phyloP scores from a whole-genome alignment of 2,113 vertebrate genomes.

The Octodon degus region DNA sequence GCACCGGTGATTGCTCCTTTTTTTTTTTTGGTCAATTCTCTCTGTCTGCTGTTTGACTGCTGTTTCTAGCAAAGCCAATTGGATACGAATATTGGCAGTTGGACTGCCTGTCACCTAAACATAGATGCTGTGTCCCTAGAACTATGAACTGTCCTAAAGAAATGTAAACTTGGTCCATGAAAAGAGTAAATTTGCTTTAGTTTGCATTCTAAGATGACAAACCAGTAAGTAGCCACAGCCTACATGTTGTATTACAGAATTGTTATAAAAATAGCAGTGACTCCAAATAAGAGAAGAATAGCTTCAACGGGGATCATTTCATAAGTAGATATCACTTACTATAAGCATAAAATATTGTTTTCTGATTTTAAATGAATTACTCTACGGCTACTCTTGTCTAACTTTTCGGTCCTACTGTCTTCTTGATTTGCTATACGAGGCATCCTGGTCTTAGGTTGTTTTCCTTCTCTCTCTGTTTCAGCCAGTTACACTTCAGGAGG shows the following conservation, averaged over 20 bases:
- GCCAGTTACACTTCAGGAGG: background rate
- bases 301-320: background rate
- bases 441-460: background rate
- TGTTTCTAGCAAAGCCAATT: background rate
- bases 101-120: background rate
- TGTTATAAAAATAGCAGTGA: background rate
- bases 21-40: background rate
- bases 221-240: background rate
- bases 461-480: background rate
- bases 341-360: background rate
- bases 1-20: background rate
- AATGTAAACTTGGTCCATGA: background rate
- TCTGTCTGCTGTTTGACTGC: background rate
- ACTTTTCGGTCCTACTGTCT: background rate
- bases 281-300: background rate
- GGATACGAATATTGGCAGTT: background rate
- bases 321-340: background rate
- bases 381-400: background rate
- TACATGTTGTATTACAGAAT: constrained; percentile 11
- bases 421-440: background rate
- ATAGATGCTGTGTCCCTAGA: background rate
- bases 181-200: background rate
- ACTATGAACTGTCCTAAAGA: background rate
- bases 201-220: background rate
- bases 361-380: background rate